These are phyloP conservation scores for Pocillopora meandrina DNA, from an alignment of 92 coral and sea anemone species.

Conservation along the genomic window DNA sequence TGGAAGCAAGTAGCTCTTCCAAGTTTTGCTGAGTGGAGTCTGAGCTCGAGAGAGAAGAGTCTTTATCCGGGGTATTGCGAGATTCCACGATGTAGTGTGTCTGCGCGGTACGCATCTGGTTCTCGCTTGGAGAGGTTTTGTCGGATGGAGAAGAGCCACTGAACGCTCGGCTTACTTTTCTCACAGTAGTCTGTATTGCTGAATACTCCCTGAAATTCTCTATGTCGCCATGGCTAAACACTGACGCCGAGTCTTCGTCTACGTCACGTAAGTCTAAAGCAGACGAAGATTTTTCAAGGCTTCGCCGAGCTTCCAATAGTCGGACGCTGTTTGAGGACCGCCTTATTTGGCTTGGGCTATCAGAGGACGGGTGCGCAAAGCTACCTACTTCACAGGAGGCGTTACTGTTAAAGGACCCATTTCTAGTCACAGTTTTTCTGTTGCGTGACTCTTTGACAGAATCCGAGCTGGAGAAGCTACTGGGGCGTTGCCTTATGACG, in stretches of 20 bases:
- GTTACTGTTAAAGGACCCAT: neutral
- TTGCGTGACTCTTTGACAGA: slow-evolving; percentile 11
- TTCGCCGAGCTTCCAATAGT: slow-evolving; percentile 44
- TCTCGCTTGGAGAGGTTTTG: slow-evolving; percentile 26
- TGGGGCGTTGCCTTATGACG: slow-evolving; percentile 22
- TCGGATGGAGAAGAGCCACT: slow-evolving; percentile 41
- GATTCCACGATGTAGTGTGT: slow-evolving; percentile 30
- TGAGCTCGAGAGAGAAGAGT: slow-evolving; percentile 25
- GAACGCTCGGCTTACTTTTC: slow-evolving; percentile 79
- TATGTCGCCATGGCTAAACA: slow-evolving; percentile 47
- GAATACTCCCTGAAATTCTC: slow-evolving; percentile 77
- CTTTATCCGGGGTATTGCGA: slow-evolving; percentile 30
- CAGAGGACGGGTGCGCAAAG: slow-evolving; percentile 1
- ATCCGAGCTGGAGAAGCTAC: slow-evolving; percentile 29
- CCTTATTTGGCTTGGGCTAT: slow-evolving; percentile 17
- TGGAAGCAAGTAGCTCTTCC: slow-evolving; percentile 80
- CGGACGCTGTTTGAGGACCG: slow-evolving; percentile 48
- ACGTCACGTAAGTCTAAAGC: slow-evolving; percentile 44
- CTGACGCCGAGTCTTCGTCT: slow-evolving; percentile 31
- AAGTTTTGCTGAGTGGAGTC: slow-evolving; percentile 53
- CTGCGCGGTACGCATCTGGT: slow-evolving; percentile 28
- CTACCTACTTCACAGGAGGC: slow-evolving; percentile 1
- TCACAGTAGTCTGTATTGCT: slow-evolving; percentile 76
- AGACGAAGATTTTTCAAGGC: slow-evolving; percentile 55
- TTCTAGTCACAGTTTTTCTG: neutral